These are phyloP conservation scores for Microtus montanus DNA, from an alignment of 2,113 vertebrate species.

Conservation along the genomic window DNA sequence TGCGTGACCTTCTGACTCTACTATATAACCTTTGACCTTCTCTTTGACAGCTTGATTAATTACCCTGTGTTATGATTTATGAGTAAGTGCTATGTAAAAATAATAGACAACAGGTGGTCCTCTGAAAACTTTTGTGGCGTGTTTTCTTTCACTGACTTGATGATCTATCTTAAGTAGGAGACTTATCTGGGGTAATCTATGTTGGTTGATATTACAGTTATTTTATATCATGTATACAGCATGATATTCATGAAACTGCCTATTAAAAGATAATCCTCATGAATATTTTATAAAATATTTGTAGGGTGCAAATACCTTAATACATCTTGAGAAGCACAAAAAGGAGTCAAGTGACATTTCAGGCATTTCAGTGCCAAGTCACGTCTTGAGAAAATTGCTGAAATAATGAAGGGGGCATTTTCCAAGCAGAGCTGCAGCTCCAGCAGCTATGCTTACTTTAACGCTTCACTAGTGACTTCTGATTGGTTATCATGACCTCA, in stretches of 20 bases:
- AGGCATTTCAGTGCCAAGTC: conserved; percentile 88
- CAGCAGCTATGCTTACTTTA: conserved; percentile 89
- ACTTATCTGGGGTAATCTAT: conserved; percentile 87
- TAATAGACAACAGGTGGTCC: conserved; percentile 99
- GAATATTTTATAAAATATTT: conserved; percentile 81
- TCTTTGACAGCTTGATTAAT: conserved; percentile 99
- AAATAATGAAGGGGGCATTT: conserved; percentile 89
- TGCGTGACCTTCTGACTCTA: conserved; percentile 95
- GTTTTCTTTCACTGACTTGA: conserved; percentile 92
- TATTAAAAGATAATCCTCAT: conserved; percentile 70
- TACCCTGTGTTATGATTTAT: conserved; percentile 99
- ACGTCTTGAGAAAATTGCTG: conserved; percentile 91
- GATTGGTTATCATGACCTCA: conserved; percentile 91
- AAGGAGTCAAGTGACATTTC: conserved; percentile 84
- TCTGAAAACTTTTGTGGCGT: conserved; percentile 91
- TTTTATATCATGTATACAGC: conserved; percentile 81
- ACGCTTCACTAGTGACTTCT: conserved; percentile 88
- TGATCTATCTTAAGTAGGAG: conserved; percentile 89
- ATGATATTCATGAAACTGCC: conserved; percentile 77
- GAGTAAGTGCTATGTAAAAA: conserved; percentile 99
- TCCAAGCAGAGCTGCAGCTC: conserved; percentile 87
- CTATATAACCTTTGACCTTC: conserved; percentile 94
- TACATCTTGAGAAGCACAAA: conserved; percentile 82
- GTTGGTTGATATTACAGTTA: conserved; percentile 83
- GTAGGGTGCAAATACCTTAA: conserved; percentile 81